Evolutionary conservation across 2,797 vertebrate species (phyloP).

Genomic region (Acanthurus lineatus): DNA sequence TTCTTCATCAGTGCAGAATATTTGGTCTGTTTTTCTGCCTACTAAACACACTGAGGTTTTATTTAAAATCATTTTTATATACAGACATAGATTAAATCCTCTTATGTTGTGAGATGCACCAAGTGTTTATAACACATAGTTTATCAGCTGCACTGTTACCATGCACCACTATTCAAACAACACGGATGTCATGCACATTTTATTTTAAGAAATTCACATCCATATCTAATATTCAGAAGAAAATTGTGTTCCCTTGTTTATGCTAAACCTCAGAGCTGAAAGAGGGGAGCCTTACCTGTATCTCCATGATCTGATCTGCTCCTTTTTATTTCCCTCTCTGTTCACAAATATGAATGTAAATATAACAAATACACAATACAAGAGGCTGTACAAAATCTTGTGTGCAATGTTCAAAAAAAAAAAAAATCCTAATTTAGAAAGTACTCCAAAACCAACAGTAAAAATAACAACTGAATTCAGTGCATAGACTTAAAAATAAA

Average conservation of each 20-base stretch:
- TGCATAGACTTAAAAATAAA: too few relatives aligned
- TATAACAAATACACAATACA: constrained; percentile 8
- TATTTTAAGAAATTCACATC: constrained; percentile 10
- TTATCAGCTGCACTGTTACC: not conserved
- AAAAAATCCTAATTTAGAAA: not conserved
- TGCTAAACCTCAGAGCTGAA: not conserved
- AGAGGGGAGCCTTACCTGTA: not conserved
- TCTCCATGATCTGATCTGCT: constrained; percentile 4
- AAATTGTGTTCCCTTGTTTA: constrained; percentile 22
- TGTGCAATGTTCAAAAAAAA: not conserved
- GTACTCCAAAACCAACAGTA: not conserved
- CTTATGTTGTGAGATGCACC: constrained; percentile 20
- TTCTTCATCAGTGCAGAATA: constrained; percentile 16
- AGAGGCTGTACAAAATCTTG: not conserved
- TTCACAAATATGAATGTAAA: constrained; percentile 17
- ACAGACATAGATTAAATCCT: not conserved
- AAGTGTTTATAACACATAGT: not conserved
- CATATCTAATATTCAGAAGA: constrained; percentile 13
- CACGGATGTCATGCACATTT: not conserved
- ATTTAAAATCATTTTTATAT: constrained; percentile 17
- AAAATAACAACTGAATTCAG: too few relatives aligned
- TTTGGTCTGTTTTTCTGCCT: constrained; percentile 9
- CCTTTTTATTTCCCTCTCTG: not conserved
- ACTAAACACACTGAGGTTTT: constrained; percentile 7
- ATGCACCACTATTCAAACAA: not conserved